Percentiles rank a stretch among this genome's conserved stretches.
Evolutionary conservation across 2,888 invertebrate species (phyloP).

Genomic region (Patella ulyssiponensis): DNA sequence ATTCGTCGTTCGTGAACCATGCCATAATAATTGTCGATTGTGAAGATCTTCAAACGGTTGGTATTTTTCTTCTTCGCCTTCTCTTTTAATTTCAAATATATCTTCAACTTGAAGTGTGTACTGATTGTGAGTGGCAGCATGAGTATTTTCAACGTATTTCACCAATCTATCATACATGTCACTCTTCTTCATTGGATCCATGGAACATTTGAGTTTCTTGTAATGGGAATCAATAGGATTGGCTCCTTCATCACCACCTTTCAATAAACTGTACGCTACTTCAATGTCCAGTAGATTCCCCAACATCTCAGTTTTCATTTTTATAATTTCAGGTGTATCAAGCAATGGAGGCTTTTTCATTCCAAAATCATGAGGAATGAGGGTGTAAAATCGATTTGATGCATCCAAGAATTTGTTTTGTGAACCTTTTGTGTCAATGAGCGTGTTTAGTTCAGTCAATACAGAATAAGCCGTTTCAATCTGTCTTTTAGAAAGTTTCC

Average conservation of each 20-base stretch:
- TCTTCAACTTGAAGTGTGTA: conserved; percentile 82
- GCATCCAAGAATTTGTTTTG: conserved; percentile 81
- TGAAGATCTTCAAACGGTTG: conserved; percentile 87
- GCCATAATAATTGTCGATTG: conserved; percentile 93
- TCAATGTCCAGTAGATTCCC: conserved; percentile 95
- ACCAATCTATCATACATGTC: conserved; percentile 84
- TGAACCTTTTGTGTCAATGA: conserved; percentile 71
- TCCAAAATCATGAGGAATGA: conserved; percentile 96
- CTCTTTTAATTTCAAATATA: conserved; percentile 72
- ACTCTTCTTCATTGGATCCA: conserved; percentile 80
- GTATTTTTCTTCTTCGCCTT: conserved; percentile 78
- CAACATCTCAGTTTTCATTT: conserved; percentile 85
- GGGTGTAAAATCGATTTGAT: conserved; percentile 93
- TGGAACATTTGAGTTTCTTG: conserved; percentile 86
- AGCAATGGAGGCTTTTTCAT: conserved; percentile 85
- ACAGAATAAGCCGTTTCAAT: conserved; percentile 88
- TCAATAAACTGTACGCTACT: conserved; percentile 90
- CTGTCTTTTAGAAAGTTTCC: conserved; percentile 89
- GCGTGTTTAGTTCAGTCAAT: conserved; percentile 75
- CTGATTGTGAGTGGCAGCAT: conserved; percentile 88
- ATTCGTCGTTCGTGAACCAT: conserved; percentile 95
- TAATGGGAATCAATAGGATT: conserved; percentile 89
- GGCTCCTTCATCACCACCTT: conserved; percentile 75
- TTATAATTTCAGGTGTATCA: conserved; percentile 82
- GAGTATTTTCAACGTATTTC: conserved; percentile 90